phyloP scores from a whole-genome alignment of 2,888 invertebrate genomes.

The Synergus gifuensis region DNA sequence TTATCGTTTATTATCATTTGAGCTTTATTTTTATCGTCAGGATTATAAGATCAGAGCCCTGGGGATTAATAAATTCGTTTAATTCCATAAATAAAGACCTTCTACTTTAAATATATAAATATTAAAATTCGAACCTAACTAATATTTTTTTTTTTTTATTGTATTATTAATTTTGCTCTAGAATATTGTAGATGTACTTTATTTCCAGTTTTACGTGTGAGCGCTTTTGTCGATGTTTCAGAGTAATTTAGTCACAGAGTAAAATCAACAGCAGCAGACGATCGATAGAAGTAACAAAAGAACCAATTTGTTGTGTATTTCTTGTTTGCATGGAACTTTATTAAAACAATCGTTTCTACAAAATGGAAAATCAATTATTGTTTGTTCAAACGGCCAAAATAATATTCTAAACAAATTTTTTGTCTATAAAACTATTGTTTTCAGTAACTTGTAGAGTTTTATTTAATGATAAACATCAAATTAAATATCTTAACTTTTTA shows the following conservation, averaged over 20 bases:
- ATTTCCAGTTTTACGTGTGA: not conserved
- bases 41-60: not conserved
- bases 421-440: not conserved
- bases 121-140: no score
- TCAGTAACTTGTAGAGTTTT: not conserved
- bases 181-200: not conserved
- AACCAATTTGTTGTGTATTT: not conserved
- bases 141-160: not conserved
- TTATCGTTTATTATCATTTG: not conserved
- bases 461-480: no score
- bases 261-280: not conserved
- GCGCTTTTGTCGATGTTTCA: slow-evolving; percentile 6
- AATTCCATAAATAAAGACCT: not conserved
- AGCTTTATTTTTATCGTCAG: not conserved
- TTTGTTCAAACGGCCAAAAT: not conserved
- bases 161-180: not conserved
- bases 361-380: not conserved
- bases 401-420: not conserved
- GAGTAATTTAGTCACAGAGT: not conserved
- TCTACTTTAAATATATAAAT: not conserved
- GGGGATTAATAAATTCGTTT: not conserved
- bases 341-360: not conserved
- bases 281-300: not conserved
- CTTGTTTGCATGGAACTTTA: not conserved
- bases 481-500: no score